Evolutionary conservation across 2,888 invertebrate genomes (phyloP).

Genomic region (Eledona agricola): DNA sequence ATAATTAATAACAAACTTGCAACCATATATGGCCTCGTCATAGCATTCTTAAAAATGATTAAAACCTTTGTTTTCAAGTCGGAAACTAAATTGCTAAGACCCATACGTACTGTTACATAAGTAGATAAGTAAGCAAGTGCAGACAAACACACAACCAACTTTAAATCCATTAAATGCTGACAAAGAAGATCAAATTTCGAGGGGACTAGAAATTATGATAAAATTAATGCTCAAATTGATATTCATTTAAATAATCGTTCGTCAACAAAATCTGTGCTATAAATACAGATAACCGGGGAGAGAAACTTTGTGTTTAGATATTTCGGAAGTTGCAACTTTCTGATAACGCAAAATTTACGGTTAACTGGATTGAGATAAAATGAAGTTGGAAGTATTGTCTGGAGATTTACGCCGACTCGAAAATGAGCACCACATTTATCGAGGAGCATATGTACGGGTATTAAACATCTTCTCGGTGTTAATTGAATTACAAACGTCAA

Average conservation of each 20-base stretch:
- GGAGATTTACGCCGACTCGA: slow-evolving; percentile 20
- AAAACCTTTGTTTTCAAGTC: slow-evolving; percentile 31
- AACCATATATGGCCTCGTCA: slow-evolving; percentile 5
- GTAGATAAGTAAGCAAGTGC: slow-evolving; percentile 39
- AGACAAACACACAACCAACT: slow-evolving; percentile 39
- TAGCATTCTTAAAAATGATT: slow-evolving; percentile 28
- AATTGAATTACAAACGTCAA: slow-evolving; percentile 48
- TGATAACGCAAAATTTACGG: slow-evolving; percentile 34
- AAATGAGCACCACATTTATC: slow-evolving; percentile 11
- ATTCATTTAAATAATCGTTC: slow-evolving; percentile 24
- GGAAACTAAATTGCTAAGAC: slow-evolving; percentile 40
- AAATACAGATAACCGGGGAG: slow-evolving; percentile 28
- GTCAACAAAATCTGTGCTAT: slow-evolving; percentile 7
- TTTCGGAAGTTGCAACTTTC: slow-evolving; percentile 31
- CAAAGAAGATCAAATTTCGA: slow-evolving; percentile 32
- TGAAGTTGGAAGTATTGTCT: slow-evolving; percentile 34
- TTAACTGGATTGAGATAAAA: slow-evolving; percentile 36
- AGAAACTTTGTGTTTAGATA: slow-evolving; percentile 36
- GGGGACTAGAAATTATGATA: slow-evolving; percentile 11
- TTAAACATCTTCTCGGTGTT: slow-evolving; percentile 43
- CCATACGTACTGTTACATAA: slow-evolving; percentile 37
- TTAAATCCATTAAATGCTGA: slow-evolving; percentile 38
- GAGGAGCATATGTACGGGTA: slow-evolving; percentile 40
- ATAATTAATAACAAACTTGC: slow-evolving; percentile 18
- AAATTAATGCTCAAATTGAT: slow-evolving; percentile 26